Conservation (phyloP, 2,113 vertebrate species). For the Promerops cafer region DNA sequence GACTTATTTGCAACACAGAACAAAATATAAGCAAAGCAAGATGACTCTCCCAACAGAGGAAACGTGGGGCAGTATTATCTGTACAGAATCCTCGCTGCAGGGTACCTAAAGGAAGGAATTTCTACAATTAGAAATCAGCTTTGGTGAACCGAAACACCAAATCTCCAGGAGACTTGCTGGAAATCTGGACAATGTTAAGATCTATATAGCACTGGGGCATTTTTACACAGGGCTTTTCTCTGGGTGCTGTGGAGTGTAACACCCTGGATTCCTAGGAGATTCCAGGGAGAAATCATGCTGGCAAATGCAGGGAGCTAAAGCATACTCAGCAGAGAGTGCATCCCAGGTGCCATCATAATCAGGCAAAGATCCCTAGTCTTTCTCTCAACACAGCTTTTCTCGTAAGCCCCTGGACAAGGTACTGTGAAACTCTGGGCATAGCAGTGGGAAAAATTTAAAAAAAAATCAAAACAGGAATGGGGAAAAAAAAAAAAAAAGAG, state of each 20-base stretch:
- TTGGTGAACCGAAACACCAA: not conserved
- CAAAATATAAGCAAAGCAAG: not conserved
- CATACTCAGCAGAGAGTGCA: not conserved
- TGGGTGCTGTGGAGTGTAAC: not conserved
- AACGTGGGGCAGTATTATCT: not conserved
- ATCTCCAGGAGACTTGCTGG: not conserved
- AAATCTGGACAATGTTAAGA: not conserved
- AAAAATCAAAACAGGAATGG: not conserved
- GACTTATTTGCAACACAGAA: not conserved
- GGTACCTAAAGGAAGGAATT: not conserved
- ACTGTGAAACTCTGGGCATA: not conserved
- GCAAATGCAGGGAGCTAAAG: not conserved
- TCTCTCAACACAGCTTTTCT: accelerated
- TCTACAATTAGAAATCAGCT: not conserved
- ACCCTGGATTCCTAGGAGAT: not conserved
- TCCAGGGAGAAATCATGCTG: not conserved
- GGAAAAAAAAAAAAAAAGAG: not conserved
- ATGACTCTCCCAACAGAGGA: not conserved
- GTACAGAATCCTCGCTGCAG: not conserved
- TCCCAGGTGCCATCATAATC: not conserved
- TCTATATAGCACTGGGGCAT: not conserved
- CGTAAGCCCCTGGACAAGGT: not conserved
- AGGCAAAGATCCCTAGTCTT: not conserved
- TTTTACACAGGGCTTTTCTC: not conserved
- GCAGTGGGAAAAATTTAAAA: not conserved